Evolutionary conservation across 1,140 invertebrate genomes (phyloP), one percentile per base, ranked within the genome.

Genomic region (Heliconius melpomene): DNA sequence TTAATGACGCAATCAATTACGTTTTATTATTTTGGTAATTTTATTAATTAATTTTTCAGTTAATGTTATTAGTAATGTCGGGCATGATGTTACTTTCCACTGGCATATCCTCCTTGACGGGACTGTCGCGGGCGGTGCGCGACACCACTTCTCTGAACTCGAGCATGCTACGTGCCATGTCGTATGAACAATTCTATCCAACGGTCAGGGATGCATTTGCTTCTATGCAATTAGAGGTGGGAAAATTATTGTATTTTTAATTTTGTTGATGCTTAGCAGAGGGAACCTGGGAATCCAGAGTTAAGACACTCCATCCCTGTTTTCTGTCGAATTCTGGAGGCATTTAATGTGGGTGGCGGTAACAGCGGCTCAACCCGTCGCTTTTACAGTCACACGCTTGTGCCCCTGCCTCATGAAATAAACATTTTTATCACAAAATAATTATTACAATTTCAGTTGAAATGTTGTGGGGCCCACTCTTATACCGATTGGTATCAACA

Each of bases 221-320:
- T 36, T 87, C 91, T 8, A 94, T 94, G 92, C 92, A 94, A 75
- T 75, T 91, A 70, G 91, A 94, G 87, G 92, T 92, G 9, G 60
- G 26, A 5, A 29, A 66, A 18, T 23, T 23, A 60, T 60, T 52
- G 2, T 7, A 52, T 18, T 20, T 20, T 52, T 20, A 20, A 7
- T 52, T 18, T 0, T 5, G 40, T 3, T 29, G 29, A 29, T 29
- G 2, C 29, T 46, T 46, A 5, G 13, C 16, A 46, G 40, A 16
- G 40, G 40, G 40, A 46, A 16, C 11, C 40, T 46, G 40, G 3
- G 13, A 46, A 46, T 16, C 40, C 5, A 46, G 40, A 46, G 40
- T 46, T 13, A 16, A 46, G 40, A 16, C 13, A 46, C 40, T 16
- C 3, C 3, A 16, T 46, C 16, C 5, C 40, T 16, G 5, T 11